phyloP scores from a whole-genome alignment of 2,113 vertebrate species.

The Albula glossodonta region DNA sequence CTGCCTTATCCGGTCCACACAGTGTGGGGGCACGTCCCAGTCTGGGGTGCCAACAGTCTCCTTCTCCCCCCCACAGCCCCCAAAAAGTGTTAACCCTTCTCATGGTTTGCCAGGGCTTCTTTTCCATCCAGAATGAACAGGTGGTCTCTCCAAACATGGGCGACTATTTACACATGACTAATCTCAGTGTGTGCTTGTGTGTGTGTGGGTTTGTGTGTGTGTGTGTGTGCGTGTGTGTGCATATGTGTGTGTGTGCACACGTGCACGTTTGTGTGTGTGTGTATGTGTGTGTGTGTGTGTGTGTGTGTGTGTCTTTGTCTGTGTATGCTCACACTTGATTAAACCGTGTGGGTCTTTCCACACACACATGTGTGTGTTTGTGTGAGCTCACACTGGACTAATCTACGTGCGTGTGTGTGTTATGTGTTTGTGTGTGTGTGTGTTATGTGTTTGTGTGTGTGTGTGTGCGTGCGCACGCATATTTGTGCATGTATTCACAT shows the following conservation, averaged over 20 bases:
- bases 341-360: not conserved
- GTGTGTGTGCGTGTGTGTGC: conserved; percentile 35
- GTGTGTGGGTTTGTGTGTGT: conserved; percentile 41
- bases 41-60: conserved; percentile 55
- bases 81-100: conserved; percentile 66
- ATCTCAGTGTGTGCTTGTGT: conserved; percentile 48
- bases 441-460: not conserved
- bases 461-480: not conserved
- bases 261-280: conserved; percentile 5
- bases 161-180: conserved; percentile 68
- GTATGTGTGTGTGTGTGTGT: conserved; percentile 27
- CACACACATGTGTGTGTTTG: not conserved
- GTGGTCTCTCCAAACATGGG: conserved; percentile 71
- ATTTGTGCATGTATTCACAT: conserved; percentile 3
- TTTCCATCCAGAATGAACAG: conserved; percentile 71
- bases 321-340: not conserved
- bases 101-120: conserved; percentile 50
- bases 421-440: not conserved
- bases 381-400: too few relatives aligned
- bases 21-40: conserved; percentile 65
- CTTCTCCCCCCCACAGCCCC: conserved; percentile 47
- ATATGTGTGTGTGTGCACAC: conserved; percentile 14
- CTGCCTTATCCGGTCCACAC: conserved; percentile 68
- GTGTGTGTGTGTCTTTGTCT: conserved; percentile 14
- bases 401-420: not conserved